Evolutionary conservation across 2,113 vertebrate genomes (phyloP).

Genomic region (Sula dactylatra): DNA sequence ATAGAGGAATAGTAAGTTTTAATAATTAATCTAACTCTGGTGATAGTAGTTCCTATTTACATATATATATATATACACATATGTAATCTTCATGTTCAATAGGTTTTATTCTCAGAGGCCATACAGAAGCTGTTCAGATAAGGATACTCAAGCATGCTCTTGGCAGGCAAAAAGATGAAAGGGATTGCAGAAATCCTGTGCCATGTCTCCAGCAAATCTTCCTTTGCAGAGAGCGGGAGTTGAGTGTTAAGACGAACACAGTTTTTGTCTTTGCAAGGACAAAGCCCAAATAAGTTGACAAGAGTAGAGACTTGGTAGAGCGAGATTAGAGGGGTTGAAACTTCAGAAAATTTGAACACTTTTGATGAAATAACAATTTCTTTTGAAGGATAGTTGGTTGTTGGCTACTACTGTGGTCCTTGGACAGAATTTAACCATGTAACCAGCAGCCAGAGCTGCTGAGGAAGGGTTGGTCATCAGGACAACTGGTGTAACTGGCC

Average conservation of each 20-base stretch:
- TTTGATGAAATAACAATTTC: neutral
- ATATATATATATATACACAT: neutral
- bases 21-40: neutral
- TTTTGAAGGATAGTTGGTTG: neutral
- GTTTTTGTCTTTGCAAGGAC: neutral
- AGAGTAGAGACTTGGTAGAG: neutral
- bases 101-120: neutral
- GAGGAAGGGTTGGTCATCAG: neutral
- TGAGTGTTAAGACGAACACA: accelerated
- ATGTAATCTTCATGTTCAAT: neutral
- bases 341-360: neutral
- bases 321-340: neutral
- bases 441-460: neutral
- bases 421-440: accelerated
- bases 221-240: neutral
- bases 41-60: neutral
- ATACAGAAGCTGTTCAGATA: neutral
- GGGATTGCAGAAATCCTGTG: neutral
- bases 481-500: too few species aligned
- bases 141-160: neutral
- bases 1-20: neutral
- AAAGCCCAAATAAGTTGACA: neutral
- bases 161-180: neutral
- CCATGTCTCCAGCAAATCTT: neutral
- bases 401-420: neutral